Evolutionary conservation across 2,113 vertebrate species (phyloP).

Genomic region (Atrichornis clamosus): DNA sequence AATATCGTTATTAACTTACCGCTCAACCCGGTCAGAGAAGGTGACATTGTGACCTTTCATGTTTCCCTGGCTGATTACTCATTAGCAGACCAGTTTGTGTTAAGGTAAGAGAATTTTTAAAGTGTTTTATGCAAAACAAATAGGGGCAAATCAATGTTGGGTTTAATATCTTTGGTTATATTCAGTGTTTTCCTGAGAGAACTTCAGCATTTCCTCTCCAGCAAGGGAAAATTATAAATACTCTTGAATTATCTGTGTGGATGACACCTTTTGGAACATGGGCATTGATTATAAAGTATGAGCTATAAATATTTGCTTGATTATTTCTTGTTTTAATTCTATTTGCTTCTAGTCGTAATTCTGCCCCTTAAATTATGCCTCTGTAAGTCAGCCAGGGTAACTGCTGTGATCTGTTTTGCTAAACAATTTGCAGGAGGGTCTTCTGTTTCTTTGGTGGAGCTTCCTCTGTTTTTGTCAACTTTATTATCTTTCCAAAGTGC

Average conservation of each 20-base stretch:
- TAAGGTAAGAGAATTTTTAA: conserved; percentile 76
- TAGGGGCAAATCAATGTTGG: not conserved
- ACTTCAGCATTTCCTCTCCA: not conserved
- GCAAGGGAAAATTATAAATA: not conserved
- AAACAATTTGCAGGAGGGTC: not conserved
- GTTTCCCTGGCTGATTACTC: conserved; percentile 82
- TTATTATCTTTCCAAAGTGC: not conserved
- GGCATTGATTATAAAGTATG: not conserved
- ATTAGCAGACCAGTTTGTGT: conserved; percentile 80
- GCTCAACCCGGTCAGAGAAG: conserved; percentile 84
- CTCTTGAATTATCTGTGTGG: not conserved
- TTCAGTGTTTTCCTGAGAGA: not conserved
- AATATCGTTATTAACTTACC: conserved; percentile 84
- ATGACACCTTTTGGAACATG: not conserved
- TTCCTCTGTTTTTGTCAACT: not conserved
- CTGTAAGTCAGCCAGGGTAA: not conserved
- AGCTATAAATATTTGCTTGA: not conserved
- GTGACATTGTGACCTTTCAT: conserved; percentile 84
- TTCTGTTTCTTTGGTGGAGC: not conserved
- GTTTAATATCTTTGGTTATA: not conserved
- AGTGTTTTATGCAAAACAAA: not conserved
- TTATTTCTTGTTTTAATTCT: conserved; percentile 4
- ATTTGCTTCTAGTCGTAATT: not conserved
- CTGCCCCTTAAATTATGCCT: not conserved
- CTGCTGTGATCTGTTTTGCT: not conserved